Evolutionary conservation across 1,140 invertebrate genomes (phyloP).

Genomic region (Caenorhabditis inopinata): DNA sequence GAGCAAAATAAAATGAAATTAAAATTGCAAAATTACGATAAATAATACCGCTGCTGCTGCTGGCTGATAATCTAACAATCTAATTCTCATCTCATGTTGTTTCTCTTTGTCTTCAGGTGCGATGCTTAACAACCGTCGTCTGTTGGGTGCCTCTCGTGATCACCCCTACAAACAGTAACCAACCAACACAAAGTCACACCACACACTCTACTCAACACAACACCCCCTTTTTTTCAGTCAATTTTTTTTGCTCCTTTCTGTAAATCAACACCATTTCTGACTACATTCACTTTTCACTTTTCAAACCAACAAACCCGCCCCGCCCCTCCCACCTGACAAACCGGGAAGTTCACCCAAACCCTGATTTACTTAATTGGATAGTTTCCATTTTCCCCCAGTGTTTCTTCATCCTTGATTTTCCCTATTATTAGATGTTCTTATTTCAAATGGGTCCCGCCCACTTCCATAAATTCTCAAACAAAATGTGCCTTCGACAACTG

Average conservation of each 20-base stretch:
- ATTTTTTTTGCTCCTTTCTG: background rate
- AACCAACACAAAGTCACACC: conserved; percentile 22
- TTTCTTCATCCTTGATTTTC: background rate
- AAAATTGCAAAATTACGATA: too few relatives aligned
- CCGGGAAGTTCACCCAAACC: too few relatives aligned
- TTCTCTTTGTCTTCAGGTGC: conserved; percentile 43
- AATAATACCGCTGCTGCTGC: too few relatives aligned
- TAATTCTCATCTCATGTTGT: background rate
- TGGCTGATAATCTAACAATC: background rate
- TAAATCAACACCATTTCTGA: background rate
- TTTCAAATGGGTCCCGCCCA: background rate
- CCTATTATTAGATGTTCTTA: background rate
- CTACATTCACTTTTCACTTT: background rate
- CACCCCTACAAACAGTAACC: conserved; percentile 49
- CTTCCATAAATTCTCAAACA: background rate
- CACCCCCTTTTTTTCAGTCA: background rate
- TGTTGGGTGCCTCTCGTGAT: conserved; percentile 44
- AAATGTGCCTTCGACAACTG: background rate
- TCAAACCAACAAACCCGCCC: background rate
- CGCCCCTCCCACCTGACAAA: too few relatives aligned
- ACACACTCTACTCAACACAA: background rate
- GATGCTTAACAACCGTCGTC: conserved; percentile 48
- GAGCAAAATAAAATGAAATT: too few relatives aligned
- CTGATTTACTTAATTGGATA: too few relatives aligned
- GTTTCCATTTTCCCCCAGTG: background rate